phyloP scores from a whole-genome alignment of 2,797 vertebrate species.

The Danionella dracula region DNA sequence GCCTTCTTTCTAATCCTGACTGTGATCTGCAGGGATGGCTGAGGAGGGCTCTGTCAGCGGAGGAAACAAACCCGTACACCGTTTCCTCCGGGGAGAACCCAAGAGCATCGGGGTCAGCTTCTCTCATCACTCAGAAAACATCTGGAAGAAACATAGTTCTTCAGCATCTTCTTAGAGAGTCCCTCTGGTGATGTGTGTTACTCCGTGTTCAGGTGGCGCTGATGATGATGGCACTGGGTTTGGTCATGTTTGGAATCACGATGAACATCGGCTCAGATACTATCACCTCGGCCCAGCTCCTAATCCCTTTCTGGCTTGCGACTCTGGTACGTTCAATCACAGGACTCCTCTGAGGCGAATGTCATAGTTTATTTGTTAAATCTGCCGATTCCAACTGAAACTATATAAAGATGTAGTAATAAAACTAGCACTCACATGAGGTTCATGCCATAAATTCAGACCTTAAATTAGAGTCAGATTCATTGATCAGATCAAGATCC shows the following conservation, averaged over 20 bases:
- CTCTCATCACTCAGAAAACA: too few relatives aligned
- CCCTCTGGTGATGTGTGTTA: background rate
- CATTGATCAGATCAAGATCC: too few relatives aligned
- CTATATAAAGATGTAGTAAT: too few relatives aligned
- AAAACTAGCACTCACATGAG: too few relatives aligned
- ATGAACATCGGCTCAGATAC: fast-evolving
- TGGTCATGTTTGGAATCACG: slow-evolving; percentile 38
- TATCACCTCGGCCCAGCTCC: fast-evolving
- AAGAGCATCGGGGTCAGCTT: slow-evolving; percentile 61
- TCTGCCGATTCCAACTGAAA: too few relatives aligned
- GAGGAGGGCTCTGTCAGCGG: slow-evolving; percentile 36
- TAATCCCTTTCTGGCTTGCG: slow-evolving; percentile 44
- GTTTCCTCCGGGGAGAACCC: slow-evolving; percentile 64
- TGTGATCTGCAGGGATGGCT: slow-evolving; percentile 26
- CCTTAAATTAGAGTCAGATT: too few relatives aligned
- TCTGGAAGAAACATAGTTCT: too few relatives aligned
- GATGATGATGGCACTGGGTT: slow-evolving; percentile 53
- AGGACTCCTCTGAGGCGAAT: slow-evolving; percentile 17
- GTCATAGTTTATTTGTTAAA: too few relatives aligned
- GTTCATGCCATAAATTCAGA: too few relatives aligned
- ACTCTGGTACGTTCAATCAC: too few relatives aligned
- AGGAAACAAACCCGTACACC: slow-evolving; percentile 64
- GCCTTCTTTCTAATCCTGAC: too few relatives aligned
- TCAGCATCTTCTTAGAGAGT: background rate
- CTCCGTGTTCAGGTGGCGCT: slow-evolving; percentile 48